Evolutionary conservation across 2,797 vertebrate genomes (phyloP).

Genomic region (Smutsia gigantea): DNA sequence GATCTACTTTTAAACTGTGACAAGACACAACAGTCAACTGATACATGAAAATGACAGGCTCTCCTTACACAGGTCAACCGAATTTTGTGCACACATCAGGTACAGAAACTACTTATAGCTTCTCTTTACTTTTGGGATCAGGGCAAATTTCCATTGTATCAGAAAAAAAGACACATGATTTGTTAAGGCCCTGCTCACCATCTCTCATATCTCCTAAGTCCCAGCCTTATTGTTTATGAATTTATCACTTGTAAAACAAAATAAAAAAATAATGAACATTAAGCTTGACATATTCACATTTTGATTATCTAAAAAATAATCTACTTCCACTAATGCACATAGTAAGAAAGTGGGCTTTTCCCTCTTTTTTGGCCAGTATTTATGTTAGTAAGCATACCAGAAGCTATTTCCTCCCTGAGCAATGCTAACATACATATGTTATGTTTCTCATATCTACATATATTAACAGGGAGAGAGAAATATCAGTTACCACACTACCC

Average conservation of each 20-base stretch:
- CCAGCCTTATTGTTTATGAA: slow-evolving; percentile 15
- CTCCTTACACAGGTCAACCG: neutral
- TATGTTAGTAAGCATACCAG: neutral
- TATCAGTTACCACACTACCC: neutral
- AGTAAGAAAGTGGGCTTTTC: neutral
- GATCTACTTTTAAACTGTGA: slow-evolving; percentile 6
- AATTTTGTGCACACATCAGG: neutral
- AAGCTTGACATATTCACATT: neutral
- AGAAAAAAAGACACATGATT: neutral
- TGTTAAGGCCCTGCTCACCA: neutral
- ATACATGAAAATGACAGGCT: neutral
- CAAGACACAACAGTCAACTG: neutral
- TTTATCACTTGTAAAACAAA: slow-evolving; percentile 6
- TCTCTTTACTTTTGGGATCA: neutral
- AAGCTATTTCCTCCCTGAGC: neutral
- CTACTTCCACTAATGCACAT: neutral
- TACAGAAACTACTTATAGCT: neutral
- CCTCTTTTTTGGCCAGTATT: neutral
- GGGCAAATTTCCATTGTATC: neutral
- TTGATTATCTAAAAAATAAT: neutral
- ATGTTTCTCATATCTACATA: neutral
- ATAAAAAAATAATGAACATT: neutral
- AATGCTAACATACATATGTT: neutral
- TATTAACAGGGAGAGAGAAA: neutral
- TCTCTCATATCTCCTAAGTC: neutral